Evolutionary conservation across 2,888 invertebrate genomes (phyloP).

Genomic region (Celastrina argiolus): DNA sequence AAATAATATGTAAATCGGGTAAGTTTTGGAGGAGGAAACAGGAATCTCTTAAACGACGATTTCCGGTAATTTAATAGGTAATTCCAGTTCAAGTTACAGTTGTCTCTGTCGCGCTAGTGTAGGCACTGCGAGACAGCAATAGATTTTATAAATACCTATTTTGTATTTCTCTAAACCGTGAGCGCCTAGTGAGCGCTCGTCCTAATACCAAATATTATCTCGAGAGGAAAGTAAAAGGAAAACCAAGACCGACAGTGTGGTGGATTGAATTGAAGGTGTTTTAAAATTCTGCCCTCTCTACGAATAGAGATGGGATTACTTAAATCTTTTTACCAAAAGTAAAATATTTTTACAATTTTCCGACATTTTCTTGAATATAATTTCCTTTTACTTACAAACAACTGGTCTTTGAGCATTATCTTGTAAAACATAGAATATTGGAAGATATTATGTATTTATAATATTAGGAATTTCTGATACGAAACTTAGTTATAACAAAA

Average conservation of each 20-base stretch:
- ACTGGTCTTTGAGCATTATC: neutral
- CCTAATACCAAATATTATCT: neutral
- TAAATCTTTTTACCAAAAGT: slow-evolving; percentile 17
- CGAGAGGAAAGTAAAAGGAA: slow-evolving; percentile 11
- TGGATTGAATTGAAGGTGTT: slow-evolving; percentile 16
- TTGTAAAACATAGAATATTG: neutral
- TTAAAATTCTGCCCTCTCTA: slow-evolving; percentile 18
- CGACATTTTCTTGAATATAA: neutral
- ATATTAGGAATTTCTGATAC: neutral
- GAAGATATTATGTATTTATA: too few relatives aligned
- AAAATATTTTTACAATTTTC: slow-evolving; percentile 14
- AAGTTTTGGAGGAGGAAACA: too few relatives aligned
- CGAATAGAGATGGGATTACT: slow-evolving; percentile 15
- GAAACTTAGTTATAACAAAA: too few relatives aligned
- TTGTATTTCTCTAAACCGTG: neutral
- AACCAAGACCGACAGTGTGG: neutral
- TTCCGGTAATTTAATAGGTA: too few relatives aligned
- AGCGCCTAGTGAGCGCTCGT: too few relatives aligned
- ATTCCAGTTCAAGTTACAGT: too few relatives aligned
- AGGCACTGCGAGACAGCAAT: too few relatives aligned
- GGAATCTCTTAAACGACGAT: too few relatives aligned
- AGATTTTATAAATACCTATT: neutral
- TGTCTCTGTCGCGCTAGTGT: too few relatives aligned
- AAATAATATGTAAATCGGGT: too few relatives aligned
- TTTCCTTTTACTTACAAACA: neutral